phyloP scores from a whole-genome alignment of 2,113 vertebrate genomes.

The Neofelis nebulosa region DNA sequence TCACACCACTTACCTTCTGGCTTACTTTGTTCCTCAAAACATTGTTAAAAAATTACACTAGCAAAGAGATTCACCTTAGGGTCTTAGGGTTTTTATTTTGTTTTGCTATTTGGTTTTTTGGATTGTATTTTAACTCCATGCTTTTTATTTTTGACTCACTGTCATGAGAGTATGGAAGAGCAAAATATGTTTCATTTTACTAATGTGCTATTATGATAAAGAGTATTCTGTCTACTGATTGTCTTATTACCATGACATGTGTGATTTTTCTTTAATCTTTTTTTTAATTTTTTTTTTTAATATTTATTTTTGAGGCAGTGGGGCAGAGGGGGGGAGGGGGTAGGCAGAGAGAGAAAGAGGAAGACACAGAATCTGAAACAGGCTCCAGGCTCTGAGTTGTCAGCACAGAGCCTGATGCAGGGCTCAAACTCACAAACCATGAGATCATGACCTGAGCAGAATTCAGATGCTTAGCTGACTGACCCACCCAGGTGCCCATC shows the following conservation, averaged over 20 bases:
- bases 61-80: background rate
- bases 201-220: background rate
- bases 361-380: no score
- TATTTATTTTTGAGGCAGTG: no score
- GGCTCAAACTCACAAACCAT: no score
- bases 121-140: background rate
- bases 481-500: no score
- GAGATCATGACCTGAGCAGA: no score
- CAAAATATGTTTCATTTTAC: slow-evolving; percentile 20
- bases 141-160: slow-evolving; percentile 24
- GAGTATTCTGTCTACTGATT: background rate
- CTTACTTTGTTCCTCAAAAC: background rate
- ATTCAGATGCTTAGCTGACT: no score
- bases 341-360: no score
- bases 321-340: no score
- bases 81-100: background rate
- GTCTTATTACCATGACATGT: background rate
- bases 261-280: background rate
- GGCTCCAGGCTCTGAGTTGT: no score
- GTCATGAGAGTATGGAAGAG: background rate
- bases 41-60: background rate
- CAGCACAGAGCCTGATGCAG: no score
- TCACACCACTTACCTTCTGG: background rate
- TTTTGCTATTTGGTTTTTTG: background rate
- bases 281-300: no score